Base-by-base conservation (phyloP, 2,113 vertebrate genomes). In the Chaetorhynchus papuensis region DNA sequence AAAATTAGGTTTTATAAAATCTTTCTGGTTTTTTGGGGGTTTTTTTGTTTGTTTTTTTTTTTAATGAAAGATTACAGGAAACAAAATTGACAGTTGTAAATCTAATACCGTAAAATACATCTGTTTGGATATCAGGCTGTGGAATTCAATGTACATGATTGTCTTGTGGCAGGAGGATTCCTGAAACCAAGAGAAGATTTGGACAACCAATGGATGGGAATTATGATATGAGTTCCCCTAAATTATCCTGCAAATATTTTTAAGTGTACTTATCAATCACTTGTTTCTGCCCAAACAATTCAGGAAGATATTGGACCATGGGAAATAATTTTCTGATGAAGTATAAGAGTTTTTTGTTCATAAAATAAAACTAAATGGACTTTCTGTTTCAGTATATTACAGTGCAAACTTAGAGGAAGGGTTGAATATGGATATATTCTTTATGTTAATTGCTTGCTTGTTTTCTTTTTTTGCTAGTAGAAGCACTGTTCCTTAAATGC, bases 1-100 rank as follows among this genome's bases (percentile, higher is more conserved):
- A 37, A 20, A 10, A 8, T 3, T 2, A 16, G 2, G 1, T 24
- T 90, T 52, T 47, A 42, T 59, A 63, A 77, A 56, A 9, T 28
- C 1, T 72, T 90, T 53, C 6, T 44, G 0, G 3, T 70, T 1
- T 33, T n/a, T n/a, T n/a, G n/a, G n/a, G n/a, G n/a, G n/a, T n/a
- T n/a, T n/a, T n/a, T n/a, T n/a, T n/a, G n/a, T n/a, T n/a, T n/a
- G n/a, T n/a, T n/a, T 49, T 42, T 6, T 11, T 50, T 7, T 8
- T 72, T 6, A 50, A 50, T 44, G 2, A 65, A 71, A 9, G 2
- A 35, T 41, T 57, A 31, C 12, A 45, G 11, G 20, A 83, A 82
- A 68, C 5, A 49, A 87, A 86, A 75, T 18, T 1, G 16, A 12
- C 2, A 31, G 7, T 23, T 39, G 10, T 23, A 57, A 60, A 69